Conservation (phyloP, 2,113 vertebrate species). For the Tylochromis polylepis region DNA sequence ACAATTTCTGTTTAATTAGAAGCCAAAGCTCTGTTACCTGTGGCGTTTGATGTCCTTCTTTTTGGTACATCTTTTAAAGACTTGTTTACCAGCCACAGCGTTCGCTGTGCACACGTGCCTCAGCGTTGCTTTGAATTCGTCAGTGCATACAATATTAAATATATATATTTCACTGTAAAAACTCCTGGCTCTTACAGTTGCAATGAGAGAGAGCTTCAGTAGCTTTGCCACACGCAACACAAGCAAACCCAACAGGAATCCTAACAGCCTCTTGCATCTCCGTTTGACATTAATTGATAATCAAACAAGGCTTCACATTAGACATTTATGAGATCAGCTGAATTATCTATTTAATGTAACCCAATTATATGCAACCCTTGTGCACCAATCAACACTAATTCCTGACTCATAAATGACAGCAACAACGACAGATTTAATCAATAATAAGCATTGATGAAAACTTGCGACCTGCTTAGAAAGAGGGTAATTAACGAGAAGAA, state of each 20-base stretch:
- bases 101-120: not conserved
- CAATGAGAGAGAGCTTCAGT: not conserved
- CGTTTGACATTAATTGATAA: slow-evolving; percentile 69
- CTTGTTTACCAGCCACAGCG: not conserved
- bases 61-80: not conserved
- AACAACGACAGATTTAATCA: slow-evolving; percentile 51
- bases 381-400: slow-evolving; percentile 67
- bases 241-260: slow-evolving; percentile 20
- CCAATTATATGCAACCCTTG: slow-evolving; percentile 66
- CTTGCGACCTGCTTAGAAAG: slow-evolving; percentile 32
- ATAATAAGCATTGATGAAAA: slow-evolving; percentile 63
- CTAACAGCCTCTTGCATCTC: slow-evolving; percentile 45
- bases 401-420: slow-evolving; percentile 55
- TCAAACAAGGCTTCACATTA: slow-evolving; percentile 68
- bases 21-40: not conserved
- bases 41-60: slow-evolving; percentile 16
- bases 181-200: not conserved
- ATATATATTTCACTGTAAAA: not conserved
- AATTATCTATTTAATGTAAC: slow-evolving; percentile 72
- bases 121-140: not conserved
- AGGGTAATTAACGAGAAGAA: slow-evolving; percentile 40
- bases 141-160: not conserved
- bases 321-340: slow-evolving; percentile 69
- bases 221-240: not conserved
- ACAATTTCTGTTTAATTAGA: not conserved